Evolutionary conservation across 2,113 vertebrate genomes (phyloP), one percentile per base, ranked within the genome.

Genomic region (human (Homo sapiens)): DNA sequence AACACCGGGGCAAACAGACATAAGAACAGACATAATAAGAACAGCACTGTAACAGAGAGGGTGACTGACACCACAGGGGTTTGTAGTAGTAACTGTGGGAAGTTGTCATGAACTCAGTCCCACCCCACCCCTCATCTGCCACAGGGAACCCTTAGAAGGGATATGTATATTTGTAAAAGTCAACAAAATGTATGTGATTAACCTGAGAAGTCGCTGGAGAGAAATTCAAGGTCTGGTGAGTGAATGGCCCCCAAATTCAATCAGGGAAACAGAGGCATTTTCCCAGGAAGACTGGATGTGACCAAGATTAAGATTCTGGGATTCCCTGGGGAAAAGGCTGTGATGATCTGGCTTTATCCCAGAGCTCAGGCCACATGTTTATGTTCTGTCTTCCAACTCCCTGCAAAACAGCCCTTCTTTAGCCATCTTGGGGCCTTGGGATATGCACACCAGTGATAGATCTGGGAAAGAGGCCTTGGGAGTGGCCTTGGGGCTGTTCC

Each of bases 161-260:
- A 75, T 40, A 27, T 22, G 45, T 9, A 66, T 35, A 40, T 22
- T 57, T 93, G 8, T 25, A 90, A 84, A 88, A 94, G 84, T 76
- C 91, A 93, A 75, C 66, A 82, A 76, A 72, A 23, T 72, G 10
- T 0, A 45, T 61, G 48, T 13, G 13, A 57, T 70, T 52, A 70
- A 32, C 59, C 57, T 7, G 40, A 85, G 35, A 84, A 87, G 16
- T 27, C 43, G 38, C 1, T 43, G 43, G 89, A 80, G 76, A 92
- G 61, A 96, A 97, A 96, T 76, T 30, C 61, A 83, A 76, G 79
- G 64, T 76, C 61, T 35, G 27, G 13, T 40, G 61, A 92, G 5
- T 30, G 45, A 84, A 83, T 0, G 8, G 68, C 32, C 86, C 4
- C 70, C 75, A 75, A 72, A 81, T 81, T 86, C 45, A 91, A 81